Evolutionary conservation across 2,888 invertebrate species (phyloP).

Genomic region (Drosophila eohydei): DNA sequence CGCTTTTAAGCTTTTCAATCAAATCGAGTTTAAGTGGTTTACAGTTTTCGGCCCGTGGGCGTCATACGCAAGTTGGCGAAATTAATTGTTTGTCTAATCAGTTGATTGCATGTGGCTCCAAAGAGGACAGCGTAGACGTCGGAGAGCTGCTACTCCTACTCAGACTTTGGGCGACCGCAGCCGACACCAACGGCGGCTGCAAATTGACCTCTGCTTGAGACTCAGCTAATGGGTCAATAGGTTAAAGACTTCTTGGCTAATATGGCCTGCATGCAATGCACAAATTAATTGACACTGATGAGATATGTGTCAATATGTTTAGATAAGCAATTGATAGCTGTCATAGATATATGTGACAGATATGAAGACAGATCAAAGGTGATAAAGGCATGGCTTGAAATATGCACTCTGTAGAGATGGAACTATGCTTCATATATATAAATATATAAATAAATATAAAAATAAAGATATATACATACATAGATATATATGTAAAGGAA

Average conservation of each 20-base stretch:
- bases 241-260: conserved; percentile 27
- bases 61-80: conserved; percentile 63
- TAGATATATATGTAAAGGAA: no score
- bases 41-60: conserved; percentile 46
- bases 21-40: conserved; percentile 77
- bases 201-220: conserved; percentile 31
- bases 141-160: background rate
- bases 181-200: conserved; percentile 3
- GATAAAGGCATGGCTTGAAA: background rate
- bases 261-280: conserved; percentile 5
- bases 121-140: background rate
- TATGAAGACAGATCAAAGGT: background rate
- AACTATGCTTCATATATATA: background rate
- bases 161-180: conserved; percentile 16
- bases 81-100: conserved; percentile 80
- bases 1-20: conserved; percentile 79
- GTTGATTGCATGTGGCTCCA: conserved; percentile 69
- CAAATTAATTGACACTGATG: conserved; percentile 21
- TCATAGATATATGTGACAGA: background rate
- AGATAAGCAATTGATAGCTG: background rate
- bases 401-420: background rate
- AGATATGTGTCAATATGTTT: background rate
- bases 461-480: background rate
- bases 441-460: background rate
- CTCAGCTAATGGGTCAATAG: conserved; percentile 40